These are phyloP conservation scores for Plutella xylostella DNA, from an alignment of 2,888 invertebrate genomes.

Conservation along the genomic window DNA sequence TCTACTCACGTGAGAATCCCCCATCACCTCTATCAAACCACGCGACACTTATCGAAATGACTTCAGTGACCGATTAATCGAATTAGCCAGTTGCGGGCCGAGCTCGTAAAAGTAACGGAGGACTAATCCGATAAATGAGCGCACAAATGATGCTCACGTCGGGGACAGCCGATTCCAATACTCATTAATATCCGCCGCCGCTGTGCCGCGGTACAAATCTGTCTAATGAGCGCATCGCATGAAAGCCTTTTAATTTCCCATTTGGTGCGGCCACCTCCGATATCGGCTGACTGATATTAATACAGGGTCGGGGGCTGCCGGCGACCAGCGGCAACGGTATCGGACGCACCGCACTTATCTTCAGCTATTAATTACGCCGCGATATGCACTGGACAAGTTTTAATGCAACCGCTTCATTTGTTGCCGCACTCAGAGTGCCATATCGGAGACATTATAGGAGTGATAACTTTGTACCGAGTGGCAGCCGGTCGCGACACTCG, in stretches of 20 bases:
- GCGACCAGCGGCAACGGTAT: slow-evolving; percentile 33
- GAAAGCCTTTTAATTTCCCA: slow-evolving; percentile 69
- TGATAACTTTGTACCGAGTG: slow-evolving; percentile 52
- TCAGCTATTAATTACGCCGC: slow-evolving; percentile 62
- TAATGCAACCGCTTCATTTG: slow-evolving; percentile 70
- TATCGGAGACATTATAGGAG: slow-evolving; percentile 51
- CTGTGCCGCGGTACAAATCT: slow-evolving; percentile 59
- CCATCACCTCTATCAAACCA: neutral
- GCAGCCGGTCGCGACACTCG: slow-evolving; percentile 30
- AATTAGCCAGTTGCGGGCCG: slow-evolving; percentile 10
- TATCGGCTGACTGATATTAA: slow-evolving; percentile 63
- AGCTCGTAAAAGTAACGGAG: slow-evolving; percentile 26
- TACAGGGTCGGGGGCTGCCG: slow-evolving; percentile 47
- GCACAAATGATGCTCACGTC: slow-evolving; percentile 45
- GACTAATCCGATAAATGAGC: slow-evolving; percentile 38
- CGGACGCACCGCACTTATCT: slow-evolving; percentile 55
- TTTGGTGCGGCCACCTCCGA: slow-evolving; percentile 57
- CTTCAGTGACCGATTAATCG: no score
- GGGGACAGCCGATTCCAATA: slow-evolving; percentile 47
- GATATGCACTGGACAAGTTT: slow-evolving; percentile 65
- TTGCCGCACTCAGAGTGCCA: slow-evolving; percentile 52
- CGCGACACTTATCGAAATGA: no score
- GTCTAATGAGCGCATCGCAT: slow-evolving; percentile 60
- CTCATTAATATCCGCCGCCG: slow-evolving; percentile 58
- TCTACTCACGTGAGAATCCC: no score